These are phyloP conservation scores for Tor tambroides DNA, from an alignment of 2,113 vertebrate species.

Conservation along the genomic window DNA sequence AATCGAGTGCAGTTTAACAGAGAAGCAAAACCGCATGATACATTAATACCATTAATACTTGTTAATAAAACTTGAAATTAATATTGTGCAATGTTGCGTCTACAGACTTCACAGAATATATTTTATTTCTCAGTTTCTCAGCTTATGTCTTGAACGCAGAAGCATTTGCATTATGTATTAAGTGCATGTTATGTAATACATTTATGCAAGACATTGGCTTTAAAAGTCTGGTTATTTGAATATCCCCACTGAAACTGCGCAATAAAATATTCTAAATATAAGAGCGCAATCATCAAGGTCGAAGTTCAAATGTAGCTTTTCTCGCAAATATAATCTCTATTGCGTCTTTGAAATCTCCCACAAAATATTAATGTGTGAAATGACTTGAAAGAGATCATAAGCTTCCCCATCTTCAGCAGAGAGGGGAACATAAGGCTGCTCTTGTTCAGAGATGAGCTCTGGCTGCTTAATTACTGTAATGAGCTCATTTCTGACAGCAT, in stretches of 20 bases:
- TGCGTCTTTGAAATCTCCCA: background rate
- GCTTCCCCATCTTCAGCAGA: background rate
- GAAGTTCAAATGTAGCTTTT: conserved; percentile 18
- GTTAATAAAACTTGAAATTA: too few relatives aligned
- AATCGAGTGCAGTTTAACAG: background rate
- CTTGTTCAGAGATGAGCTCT: background rate
- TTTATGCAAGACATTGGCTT: background rate
- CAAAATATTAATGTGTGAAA: background rate
- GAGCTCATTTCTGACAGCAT: conserved; percentile 30
- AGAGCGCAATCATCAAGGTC: too few relatives aligned
- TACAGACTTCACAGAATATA: background rate
- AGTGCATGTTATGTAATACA: background rate
- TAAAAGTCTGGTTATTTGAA: background rate
- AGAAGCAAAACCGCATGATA: background rate
- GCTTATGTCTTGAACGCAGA: background rate
- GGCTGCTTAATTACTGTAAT: conserved; percentile 43
- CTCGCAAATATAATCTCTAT: background rate
- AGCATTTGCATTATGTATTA: background rate
- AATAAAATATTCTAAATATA: background rate
- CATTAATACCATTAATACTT: background rate
- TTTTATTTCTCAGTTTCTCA: background rate
- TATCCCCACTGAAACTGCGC: background rate
- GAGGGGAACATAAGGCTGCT: background rate
- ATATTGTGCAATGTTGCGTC: too few relatives aligned
- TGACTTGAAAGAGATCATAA: conserved; percentile 1